These are phyloP conservation scores for Minunthozetes semirufus DNA, from an alignment of 2,888 invertebrate species.

Conservation along the genomic window DNA sequence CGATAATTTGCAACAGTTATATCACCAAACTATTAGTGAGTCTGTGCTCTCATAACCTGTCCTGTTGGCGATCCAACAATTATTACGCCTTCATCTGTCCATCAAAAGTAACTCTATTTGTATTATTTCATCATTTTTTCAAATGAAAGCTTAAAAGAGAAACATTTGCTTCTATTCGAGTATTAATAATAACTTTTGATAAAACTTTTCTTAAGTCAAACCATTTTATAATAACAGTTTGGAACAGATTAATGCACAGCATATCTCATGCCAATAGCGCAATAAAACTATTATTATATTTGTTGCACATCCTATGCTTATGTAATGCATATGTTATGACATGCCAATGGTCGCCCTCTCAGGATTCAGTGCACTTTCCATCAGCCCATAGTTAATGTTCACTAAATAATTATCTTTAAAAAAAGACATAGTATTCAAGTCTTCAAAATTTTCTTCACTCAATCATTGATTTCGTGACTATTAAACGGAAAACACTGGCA, in stretches of 20 bases:
- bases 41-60: not conserved
- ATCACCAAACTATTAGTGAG: too few species aligned
- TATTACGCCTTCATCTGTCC: conserved; percentile 23
- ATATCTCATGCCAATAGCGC: not conserved
- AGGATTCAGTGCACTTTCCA: not conserved
- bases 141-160: conserved; percentile 2
- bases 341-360: not conserved
- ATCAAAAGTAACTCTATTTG: conserved; percentile 20
- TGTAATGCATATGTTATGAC: not conserved
- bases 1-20: conserved; percentile 18
- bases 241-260: not conserved
- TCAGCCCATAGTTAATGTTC: not conserved
- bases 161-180: conserved; percentile 7
- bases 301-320: not conserved
- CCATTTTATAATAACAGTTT: conserved; percentile 1
- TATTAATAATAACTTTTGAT: conserved; percentile 20
- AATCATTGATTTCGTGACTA: conserved; percentile 27
- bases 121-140: conserved; percentile 27
- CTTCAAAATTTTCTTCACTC: not conserved
- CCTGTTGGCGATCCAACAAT: not conserved
- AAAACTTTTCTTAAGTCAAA: not conserved
- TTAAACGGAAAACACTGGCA: conserved; percentile 13
- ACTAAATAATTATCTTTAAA: conserved; percentile 1
- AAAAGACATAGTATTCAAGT: not conserved
- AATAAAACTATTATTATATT: conserved; percentile 2